Conservation (phyloP, 2,797 vertebrate species). For the Danio aesculapii region DNA sequence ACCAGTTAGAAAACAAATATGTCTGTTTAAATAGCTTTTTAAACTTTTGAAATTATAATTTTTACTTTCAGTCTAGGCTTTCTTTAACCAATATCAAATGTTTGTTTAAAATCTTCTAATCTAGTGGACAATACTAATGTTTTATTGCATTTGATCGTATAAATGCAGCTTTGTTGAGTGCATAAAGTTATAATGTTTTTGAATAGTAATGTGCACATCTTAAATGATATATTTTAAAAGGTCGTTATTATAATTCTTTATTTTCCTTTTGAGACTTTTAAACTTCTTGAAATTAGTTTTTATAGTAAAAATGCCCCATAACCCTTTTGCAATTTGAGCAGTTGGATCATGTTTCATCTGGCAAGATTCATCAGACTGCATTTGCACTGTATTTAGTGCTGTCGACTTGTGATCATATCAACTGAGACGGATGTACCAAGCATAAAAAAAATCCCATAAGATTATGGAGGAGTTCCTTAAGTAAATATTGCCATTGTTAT, state of each 20-base stretch:
- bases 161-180: too few species aligned
- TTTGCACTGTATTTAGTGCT: neutral
- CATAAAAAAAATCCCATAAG: neutral
- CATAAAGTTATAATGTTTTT: too few species aligned
- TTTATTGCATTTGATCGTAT: neutral
- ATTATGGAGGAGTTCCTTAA: neutral
- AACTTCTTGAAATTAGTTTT: neutral
- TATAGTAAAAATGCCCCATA: neutral
- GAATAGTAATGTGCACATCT: neutral
- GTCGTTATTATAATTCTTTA: neutral
- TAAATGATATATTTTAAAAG: neutral
- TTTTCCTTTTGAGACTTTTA: neutral
- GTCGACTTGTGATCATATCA: neutral
- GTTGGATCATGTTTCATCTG: neutral
- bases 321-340: neutral
- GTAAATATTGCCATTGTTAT: constrained; percentile 22
- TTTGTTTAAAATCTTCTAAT: too few species aligned
- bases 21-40: too few species aligned
- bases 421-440: neutral
- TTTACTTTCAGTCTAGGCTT: too few species aligned
- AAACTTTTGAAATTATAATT: too few species aligned
- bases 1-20: too few species aligned
- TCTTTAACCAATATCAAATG: too few species aligned
- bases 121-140: too few species aligned
- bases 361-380: neutral